A percentile compares a stretch with the other conserved stretches of the same genome.
Evolutionary conservation across 2,888 invertebrate species (phyloP).

Genomic region (Amphipyra tragopoginis): DNA sequence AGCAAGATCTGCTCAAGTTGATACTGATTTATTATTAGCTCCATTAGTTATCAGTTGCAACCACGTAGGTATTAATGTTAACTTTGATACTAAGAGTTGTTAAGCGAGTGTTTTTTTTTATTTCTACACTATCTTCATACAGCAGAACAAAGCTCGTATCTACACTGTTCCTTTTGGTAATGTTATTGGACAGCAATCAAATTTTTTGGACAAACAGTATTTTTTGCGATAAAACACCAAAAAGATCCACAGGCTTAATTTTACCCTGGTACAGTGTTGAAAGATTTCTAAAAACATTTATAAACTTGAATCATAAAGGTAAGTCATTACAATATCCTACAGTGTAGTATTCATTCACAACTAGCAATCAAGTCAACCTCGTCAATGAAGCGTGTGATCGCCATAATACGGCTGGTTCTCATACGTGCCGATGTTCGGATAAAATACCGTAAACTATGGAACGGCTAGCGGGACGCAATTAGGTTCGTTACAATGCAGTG

Average conservation of each 20-base stretch:
- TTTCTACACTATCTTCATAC: too few relatives aligned
- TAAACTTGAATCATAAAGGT: not conserved
- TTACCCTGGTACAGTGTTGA: not conserved
- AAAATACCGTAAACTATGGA: conserved; percentile 63
- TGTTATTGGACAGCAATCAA: too few relatives aligned
- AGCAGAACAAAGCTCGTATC: too few relatives aligned
- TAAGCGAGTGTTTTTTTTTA: too few relatives aligned
- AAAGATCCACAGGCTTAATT: too few relatives aligned
- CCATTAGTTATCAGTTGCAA: too few relatives aligned
- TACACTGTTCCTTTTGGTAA: too few relatives aligned
- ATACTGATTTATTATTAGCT: too few relatives aligned
- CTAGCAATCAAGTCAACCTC: conserved; percentile 16
- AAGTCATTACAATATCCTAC: not conserved
- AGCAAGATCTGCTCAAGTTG: not conserved
- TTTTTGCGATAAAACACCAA: too few relatives aligned
- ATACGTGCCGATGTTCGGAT: conserved; percentile 57
- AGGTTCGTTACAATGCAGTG: conserved; percentile 35
- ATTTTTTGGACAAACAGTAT: too few relatives aligned
- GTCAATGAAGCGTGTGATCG: conserved; percentile 57
- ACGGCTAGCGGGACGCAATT: conserved; percentile 53
- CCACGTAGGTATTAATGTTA: too few relatives aligned
- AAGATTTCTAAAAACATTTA: not conserved
- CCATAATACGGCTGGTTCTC: conserved; percentile 47
- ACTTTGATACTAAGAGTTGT: too few relatives aligned
- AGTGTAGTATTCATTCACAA: conserved; percentile 24